Conservation (phyloP, 2,113 vertebrate species). For the Catagonus wagneri region DNA sequence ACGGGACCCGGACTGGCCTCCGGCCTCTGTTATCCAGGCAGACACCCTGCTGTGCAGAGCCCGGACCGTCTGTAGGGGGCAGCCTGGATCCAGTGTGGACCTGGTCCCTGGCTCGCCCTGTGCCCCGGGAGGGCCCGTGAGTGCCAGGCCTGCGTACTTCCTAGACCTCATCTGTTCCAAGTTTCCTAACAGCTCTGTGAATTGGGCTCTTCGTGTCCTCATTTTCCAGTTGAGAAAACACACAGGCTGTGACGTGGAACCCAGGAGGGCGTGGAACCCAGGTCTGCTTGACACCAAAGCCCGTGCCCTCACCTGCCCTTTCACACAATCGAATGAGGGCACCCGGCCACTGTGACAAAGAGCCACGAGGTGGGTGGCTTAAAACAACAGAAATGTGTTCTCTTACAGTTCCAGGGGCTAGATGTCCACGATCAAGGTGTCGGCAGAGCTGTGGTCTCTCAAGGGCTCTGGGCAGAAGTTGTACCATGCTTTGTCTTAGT, state of each 20-base stretch:
- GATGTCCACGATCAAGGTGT: background rate
- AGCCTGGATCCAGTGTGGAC: too few species aligned
- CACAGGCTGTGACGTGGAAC: accelerated
- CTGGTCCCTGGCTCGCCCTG: background rate
- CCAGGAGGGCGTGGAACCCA: background rate
- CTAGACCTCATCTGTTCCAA: background rate
- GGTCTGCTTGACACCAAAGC: background rate
- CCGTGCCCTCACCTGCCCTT: background rate
- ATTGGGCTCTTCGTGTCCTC: background rate
- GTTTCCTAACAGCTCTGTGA: background rate
- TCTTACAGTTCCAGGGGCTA: background rate
- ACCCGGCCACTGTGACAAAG: background rate
- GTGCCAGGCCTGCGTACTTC: background rate
- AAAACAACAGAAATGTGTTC: background rate
- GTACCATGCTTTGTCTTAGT: background rate
- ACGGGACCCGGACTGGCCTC: background rate
- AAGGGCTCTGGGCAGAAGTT: background rate
- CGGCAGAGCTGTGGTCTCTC: background rate
- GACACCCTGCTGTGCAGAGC: background rate
- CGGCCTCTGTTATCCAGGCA: background rate
- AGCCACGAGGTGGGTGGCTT: background rate
- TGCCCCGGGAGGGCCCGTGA: background rate
- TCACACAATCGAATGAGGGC: background rate
- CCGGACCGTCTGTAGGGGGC: too few species aligned
- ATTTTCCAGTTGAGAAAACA: background rate